Evolutionary conservation across 1,140 invertebrate species (phyloP), one percentile per base, ranked within the genome.

Genomic region (Cyclina sinensis): DNA sequence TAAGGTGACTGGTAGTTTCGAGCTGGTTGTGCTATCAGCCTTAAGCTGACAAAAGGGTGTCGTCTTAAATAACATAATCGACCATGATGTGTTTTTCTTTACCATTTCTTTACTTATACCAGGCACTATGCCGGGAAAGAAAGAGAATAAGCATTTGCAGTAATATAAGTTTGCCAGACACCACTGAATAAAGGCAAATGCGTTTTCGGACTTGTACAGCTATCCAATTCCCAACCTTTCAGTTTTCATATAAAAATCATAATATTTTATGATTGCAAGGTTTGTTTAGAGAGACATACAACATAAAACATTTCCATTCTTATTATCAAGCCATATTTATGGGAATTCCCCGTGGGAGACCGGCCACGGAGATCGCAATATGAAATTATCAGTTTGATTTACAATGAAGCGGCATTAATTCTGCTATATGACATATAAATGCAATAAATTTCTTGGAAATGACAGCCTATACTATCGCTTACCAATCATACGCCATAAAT

Each of bases 351-450:
- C 32, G 30, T 43, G 84, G 84, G 84, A 78, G 54, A 46, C 54
- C 24, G 84, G 70, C 46, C 70, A 18, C 48, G 46, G 14, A 68
- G 57, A 62, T 46, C 74, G 74, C 74, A 87, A 80, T 87, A 80
- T 68, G 74, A 70, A 87, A 87, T 87, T 87, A 87, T 87, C 85
- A 87, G 74, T 87, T 80, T 87, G 85, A 87, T 87, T 87, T 87
- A 87, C 24, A 21, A 43, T 65, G 85, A 87, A 78, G 59, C 51
- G 24, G 57, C 59, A 70, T 79, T 87, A 87, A 87, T 87, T 37
- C 76, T 87, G 76, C 27, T 87, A 65, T 87, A 87, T 87, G 85
- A 78, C 85, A 68, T 37, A 70, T 37, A 79, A 76, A 70, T 51
- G 57, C 39, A 59, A 78, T 87, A 87, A 87, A 87, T 51, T 30